Conservation (phyloP, 2,888 invertebrate species). For the Adela reaumurella region DNA sequence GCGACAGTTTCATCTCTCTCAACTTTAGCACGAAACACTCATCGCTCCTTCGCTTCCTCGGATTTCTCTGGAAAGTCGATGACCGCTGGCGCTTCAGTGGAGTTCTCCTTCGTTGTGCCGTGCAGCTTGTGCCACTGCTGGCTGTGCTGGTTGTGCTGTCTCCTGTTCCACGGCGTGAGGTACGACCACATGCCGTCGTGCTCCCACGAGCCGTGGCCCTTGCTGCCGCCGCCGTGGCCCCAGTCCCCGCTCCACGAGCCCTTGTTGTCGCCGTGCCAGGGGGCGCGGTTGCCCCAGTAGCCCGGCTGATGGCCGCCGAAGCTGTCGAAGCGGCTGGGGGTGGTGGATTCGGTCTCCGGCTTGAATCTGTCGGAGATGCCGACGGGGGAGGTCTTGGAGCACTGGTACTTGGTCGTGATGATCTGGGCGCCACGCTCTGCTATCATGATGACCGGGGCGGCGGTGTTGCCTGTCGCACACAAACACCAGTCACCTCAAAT, state of each 20-base stretch:
- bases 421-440: conserved; percentile 55
- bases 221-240: not conserved
- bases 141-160: not conserved
- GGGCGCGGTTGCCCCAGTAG: not conserved
- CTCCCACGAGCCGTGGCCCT: not conserved
- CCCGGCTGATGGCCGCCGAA: not conserved
- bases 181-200: not conserved
- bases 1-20: no score
- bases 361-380: not conserved
- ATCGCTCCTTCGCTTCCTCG: no score
- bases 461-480: conserved; percentile 54
- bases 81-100: not conserved
- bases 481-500: no score
- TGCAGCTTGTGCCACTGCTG: not conserved
- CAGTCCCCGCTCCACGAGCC: not conserved
- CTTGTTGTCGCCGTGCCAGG: not conserved
- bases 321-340: not conserved
- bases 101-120: not conserved
- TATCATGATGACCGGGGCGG: conserved; percentile 58
- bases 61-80: no score
- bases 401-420: conserved; percentile 42
- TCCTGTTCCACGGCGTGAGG: not conserved
- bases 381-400: conserved; percentile 22
- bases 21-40: no score
- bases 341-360: not conserved